These are phyloP conservation scores for Psittacula cyanocephala DNA, from an alignment of 2,113 vertebrate species.

Conservation along the genomic window DNA sequence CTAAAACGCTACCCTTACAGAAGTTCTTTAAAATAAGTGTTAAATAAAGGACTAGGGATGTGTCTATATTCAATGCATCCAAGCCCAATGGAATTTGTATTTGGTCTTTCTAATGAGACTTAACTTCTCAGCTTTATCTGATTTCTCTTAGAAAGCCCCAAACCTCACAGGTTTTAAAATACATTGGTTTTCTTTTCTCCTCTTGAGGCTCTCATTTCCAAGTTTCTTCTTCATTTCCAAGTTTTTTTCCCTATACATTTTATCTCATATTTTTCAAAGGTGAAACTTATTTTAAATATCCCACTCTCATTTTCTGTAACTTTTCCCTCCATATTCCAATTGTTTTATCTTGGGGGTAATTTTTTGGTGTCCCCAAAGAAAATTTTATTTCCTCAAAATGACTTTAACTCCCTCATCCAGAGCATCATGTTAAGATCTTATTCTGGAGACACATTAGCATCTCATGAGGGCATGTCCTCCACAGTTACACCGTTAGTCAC, in stretches of 20 bases:
- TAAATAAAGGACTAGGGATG: background rate
- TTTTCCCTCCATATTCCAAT: background rate
- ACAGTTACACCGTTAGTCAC: background rate
- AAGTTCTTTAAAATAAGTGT: background rate
- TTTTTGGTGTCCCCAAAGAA: background rate
- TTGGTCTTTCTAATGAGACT: background rate
- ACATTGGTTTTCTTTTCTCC: background rate
- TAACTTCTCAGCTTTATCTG: background rate
- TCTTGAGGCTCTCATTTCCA: background rate
- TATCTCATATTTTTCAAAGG: background rate
- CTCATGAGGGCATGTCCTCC: background rate
- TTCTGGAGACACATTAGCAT: background rate
- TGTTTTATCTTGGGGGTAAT: background rate
- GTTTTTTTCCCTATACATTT: background rate
- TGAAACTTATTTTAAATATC: background rate
- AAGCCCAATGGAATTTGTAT: background rate
- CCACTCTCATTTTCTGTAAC: background rate
- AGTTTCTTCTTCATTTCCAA: background rate
- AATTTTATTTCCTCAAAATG: background rate
- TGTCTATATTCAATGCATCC: background rate
- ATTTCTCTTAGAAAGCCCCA: background rate
- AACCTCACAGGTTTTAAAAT: background rate
- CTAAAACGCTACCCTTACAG: background rate
- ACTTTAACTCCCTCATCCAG: background rate
- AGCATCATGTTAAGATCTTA: background rate